These are phyloP conservation scores for Helogale parvula DNA, from an alignment of 2,113 vertebrate species.

Conservation along the genomic window DNA sequence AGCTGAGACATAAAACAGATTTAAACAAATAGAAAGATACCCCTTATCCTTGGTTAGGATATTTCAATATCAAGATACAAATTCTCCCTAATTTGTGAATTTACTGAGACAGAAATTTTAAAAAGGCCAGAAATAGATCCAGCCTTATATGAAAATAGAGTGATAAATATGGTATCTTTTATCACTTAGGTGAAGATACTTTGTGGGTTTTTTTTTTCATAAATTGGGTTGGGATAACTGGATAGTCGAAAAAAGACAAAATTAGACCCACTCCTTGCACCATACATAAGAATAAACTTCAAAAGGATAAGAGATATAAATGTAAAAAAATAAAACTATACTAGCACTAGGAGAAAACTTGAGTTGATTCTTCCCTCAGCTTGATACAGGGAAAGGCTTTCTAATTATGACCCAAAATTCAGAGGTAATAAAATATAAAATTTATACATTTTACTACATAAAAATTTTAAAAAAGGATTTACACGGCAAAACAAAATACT, in stretches of 20 bases:
- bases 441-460: neutral
- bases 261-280: neutral
- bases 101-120: neutral
- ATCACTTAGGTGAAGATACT: neutral
- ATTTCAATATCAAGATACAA: neutral
- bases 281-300: neutral
- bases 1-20: neutral
- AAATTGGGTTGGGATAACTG: neutral
- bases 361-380: neutral
- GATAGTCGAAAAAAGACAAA: no score
- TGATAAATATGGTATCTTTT: neutral
- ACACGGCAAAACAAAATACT: neutral
- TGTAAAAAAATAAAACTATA: neutral
- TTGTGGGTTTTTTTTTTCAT: neutral
- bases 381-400: neutral
- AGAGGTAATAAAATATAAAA: slow-evolving; percentile 8
- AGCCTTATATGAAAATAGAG: neutral
- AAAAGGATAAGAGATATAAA: neutral
- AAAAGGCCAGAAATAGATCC: neutral
- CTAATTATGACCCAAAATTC: neutral
- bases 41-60: neutral
- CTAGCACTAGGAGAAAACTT: neutral
- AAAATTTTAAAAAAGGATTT: neutral
- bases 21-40: neutral
- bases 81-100: neutral